Evolutionary conservation across 2,888 invertebrate genomes (phyloP).

Genomic region (Muscina levida): DNA sequence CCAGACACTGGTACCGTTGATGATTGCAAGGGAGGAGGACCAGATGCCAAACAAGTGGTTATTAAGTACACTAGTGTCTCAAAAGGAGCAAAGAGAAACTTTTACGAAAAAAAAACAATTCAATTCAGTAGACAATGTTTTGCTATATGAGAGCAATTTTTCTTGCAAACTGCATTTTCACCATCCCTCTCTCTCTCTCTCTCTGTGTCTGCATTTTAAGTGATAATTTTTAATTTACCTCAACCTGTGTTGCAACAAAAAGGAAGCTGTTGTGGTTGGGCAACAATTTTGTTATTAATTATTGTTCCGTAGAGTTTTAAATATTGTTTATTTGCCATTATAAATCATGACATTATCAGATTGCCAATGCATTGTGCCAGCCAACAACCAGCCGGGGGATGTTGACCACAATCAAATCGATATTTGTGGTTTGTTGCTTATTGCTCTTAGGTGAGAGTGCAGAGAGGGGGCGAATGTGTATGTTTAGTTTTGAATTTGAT

Average conservation of each 20-base stretch:
- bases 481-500: conserved; percentile 38
- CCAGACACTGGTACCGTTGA: background rate
- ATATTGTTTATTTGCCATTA: conserved; percentile 38
- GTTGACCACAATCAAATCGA: conserved; percentile 39
- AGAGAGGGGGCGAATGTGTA: background rate
- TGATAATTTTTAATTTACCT: conserved; percentile 28
- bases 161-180: background rate
- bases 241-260: background rate
- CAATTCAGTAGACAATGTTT: conserved; percentile 50
- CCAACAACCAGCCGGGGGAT: background rate
- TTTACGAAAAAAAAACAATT: conserved; percentile 13
- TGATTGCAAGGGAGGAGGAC: background rate
- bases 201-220: background rate
- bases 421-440: conserved; percentile 28
- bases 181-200: background rate
- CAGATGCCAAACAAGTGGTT: conserved; percentile 19
- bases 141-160: conserved; percentile 43
- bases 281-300: conserved; percentile 30
- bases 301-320: conserved; percentile 16
- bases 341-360: conserved; percentile 41
- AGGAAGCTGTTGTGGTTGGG: background rate
- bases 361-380: background rate
- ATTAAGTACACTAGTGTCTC: conserved; percentile 31
- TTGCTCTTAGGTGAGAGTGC: background rate
- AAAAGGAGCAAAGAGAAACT: background rate